Evolutionary conservation across 1,140 invertebrate species (phyloP).

Genomic region (Caenorhabditis latens): DNA sequence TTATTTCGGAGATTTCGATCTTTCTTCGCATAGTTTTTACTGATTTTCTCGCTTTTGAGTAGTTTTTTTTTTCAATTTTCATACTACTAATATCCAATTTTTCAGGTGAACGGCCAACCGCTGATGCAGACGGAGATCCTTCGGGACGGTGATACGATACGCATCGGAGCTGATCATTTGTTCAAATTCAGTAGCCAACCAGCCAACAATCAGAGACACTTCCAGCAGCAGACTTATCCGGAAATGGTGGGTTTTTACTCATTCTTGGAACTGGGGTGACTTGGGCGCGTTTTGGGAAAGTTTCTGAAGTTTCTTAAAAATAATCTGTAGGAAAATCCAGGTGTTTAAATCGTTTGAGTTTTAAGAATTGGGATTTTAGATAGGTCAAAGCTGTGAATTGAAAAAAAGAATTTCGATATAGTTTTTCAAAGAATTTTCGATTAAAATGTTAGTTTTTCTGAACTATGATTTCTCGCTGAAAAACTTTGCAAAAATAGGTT

Average conservation of each 20-base stretch:
- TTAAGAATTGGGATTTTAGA: too few species aligned
- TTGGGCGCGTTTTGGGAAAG: background rate
- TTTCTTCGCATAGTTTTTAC: background rate
- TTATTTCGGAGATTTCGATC: background rate
- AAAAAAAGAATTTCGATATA: too few species aligned
- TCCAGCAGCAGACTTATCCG: constrained; percentile 16
- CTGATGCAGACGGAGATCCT: constrained; percentile 61
- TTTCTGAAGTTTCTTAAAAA: background rate
- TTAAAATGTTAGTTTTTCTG: too few species aligned
- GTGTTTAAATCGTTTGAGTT: too few species aligned
- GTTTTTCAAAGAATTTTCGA: too few species aligned
- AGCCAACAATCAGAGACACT: background rate
- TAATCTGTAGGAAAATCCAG: too few species aligned
- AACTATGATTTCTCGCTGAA: too few species aligned
- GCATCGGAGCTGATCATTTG: constrained; percentile 53
- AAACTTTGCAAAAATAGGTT: too few species aligned
- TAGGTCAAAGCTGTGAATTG: too few species aligned
- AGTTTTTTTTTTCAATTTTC: too few species aligned
- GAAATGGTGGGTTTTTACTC: background rate
- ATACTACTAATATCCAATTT: background rate
- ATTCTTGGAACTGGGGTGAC: background rate
- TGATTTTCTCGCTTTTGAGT: background rate
- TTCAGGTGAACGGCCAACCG: constrained; percentile 58
- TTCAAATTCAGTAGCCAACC: constrained; percentile 18
- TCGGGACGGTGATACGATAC: constrained; percentile 44